Evolutionary conservation across 30 jellyfish, hydroid and myxozoan genomes (phyloP).

Genomic region (Pseudorhiza aurosa): DNA sequence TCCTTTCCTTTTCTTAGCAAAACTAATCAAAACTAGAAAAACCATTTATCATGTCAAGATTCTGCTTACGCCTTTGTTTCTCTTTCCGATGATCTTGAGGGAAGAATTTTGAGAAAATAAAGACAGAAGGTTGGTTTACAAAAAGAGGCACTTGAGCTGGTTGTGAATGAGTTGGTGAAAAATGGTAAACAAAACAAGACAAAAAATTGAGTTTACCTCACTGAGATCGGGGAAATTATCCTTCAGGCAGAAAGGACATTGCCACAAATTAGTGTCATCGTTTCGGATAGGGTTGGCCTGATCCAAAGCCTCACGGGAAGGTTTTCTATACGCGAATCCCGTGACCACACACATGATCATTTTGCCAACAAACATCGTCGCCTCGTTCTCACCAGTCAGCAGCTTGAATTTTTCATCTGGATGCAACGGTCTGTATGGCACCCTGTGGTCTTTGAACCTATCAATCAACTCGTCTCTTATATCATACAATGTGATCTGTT

Average conservation of each 20-base stretch:
- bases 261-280: conserved; percentile 94
- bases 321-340: conserved; percentile 92
- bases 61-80: too few species aligned
- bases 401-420: conserved; percentile 81
- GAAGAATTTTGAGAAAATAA: too few species aligned
- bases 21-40: too few species aligned
- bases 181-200: too few species aligned
- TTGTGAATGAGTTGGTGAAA: too few species aligned
- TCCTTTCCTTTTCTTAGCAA: too few species aligned
- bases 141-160: too few species aligned
- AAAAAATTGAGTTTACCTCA: conserved; percentile 64
- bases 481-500: conserved; percentile 91
- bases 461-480: conserved; percentile 92
- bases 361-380: conserved; percentile 79
- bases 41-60: too few species aligned
- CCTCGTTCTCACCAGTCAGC: conserved; percentile 89
- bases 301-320: conserved; percentile 91
- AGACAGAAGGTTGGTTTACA: too few species aligned
- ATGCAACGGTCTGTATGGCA: conserved; percentile 64
- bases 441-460: conserved; percentile 92
- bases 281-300: conserved; percentile 96
- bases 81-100: too few species aligned
- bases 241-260: conserved; percentile 90
- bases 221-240: conserved; percentile 94
- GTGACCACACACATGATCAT: conserved; percentile 93